A percentile compares a stretch with the other conserved stretches of the same genome.
phyloP scores from a whole-genome alignment of 2,113 vertebrate species.

The Anas platyrhynchos region DNA sequence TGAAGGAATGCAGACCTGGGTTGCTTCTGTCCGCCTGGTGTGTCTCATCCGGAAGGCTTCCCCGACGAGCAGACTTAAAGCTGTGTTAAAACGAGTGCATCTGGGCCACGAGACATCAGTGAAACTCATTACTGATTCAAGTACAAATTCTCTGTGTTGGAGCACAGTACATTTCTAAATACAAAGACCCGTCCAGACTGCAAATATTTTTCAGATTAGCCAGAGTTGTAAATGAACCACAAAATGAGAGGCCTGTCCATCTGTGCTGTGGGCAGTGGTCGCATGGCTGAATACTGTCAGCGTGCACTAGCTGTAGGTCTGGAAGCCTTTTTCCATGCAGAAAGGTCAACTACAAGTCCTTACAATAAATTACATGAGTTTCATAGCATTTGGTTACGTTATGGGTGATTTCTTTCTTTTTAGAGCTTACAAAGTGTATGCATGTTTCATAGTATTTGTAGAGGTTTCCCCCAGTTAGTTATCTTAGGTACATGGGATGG shows the following conservation, averaged over 20 bases:
- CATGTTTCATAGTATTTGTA: neutral
- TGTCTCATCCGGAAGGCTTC: conserved; percentile 2
- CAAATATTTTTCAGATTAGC: neutral
- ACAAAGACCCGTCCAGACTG: neutral
- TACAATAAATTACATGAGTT: neutral
- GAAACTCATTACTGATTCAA: neutral
- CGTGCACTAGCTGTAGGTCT: neutral
- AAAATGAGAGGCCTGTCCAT: neutral
- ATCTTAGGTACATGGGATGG: neutral
- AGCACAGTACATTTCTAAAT: neutral
- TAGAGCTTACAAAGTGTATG: neutral
- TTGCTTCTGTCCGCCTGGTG: neutral
- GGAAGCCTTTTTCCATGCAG: neutral
- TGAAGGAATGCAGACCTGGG: neutral
- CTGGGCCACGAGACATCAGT: neutral
- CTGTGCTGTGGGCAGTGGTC: neutral
- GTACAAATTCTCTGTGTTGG: neutral
- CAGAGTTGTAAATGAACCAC: neutral
- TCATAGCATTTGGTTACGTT: neutral
- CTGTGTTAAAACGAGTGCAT: neutral
- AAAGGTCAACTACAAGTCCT: neutral
- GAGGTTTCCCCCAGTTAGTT: neutral
- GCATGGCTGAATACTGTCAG: neutral
- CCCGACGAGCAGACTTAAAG: neutral
- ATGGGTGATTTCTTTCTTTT: neutral